Base-by-base conservation (phyloP, 2,113 vertebrate species). In the Equus quagga region DNA sequence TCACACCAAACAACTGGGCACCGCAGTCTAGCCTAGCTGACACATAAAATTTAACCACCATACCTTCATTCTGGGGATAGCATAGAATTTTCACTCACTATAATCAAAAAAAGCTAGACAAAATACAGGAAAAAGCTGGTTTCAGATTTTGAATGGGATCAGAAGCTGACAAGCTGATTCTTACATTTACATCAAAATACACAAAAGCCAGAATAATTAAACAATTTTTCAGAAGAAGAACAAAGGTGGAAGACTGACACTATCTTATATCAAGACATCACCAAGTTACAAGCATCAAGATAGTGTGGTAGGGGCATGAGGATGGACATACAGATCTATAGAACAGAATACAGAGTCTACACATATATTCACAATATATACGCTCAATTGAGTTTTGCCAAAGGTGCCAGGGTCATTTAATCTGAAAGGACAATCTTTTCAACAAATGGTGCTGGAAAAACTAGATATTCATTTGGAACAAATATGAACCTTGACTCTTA, bases 121-220 rank as follows among this genome's bases (percentile, higher is more conserved):
- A 94, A 44, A 49, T 36, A 4, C 18, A 69, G 73, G 23, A 67
- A 93, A 62, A 26, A 62, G 3, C 51, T 75, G 41, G 19, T 73
- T 78, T 95, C 56, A 69, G 73, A 70, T 80, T 81, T 46, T 17
- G 14, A 8, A 14, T 69, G 3, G 17, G 10, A 84, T 31, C 23
- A 49, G 24, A 95, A 93, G 83, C 12, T 56, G 41, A 65, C 11
- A 94, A 80, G 24, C 15, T 69, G 78, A 73, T 65, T 31, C 44
- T 90, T 73, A 90, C 28, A 94, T 56, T 73, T 94, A 76, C 19
- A 75, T 33, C 15, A 81, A 84, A 95, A 92, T 36, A 84, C n/a
- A 96, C 65, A 72, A 14, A 26, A 91, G 10, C 33, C 7, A 80
- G 17, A 41, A 70, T 56, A 94, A 10, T 19, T 44, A 49, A 69